phyloP scores from a whole-genome alignment of 2,888 invertebrate species.

The Chloromyia formosa region DNA sequence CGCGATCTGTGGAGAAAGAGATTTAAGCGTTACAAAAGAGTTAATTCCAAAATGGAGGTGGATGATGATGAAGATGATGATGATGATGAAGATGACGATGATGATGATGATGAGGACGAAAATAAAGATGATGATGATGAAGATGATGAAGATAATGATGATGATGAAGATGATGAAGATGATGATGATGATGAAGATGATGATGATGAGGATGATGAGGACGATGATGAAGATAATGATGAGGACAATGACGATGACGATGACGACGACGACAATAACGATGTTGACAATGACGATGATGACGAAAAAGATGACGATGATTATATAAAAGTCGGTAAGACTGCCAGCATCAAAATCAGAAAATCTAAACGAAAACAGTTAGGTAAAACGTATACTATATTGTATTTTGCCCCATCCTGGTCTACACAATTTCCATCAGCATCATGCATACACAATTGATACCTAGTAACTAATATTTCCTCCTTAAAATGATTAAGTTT shows the following conservation, averaged over 20 bases:
- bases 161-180: conserved; percentile 63
- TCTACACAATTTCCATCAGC: neutral
- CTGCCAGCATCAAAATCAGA: conserved; percentile 3
- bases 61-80: conserved; percentile 53
- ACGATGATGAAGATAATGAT: conserved; percentile 62
- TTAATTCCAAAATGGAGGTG: conserved; percentile 61
- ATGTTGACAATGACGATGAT: conserved; percentile 60
- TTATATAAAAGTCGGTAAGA: conserved; percentile 49
- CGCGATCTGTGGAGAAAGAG: conserved; percentile 58
- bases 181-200: conserved; percentile 61
- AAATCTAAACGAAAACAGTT: conserved; percentile 42
- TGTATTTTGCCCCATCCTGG: conserved; percentile 24
- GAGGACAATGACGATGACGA: conserved; percentile 63
- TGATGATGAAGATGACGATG: conserved; percentile 60
- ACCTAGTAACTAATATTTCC: conserved; percentile 4
- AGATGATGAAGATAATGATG: conserved; percentile 61
- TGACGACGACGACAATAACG: conserved; percentile 62
- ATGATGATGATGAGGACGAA: conserved; percentile 63
- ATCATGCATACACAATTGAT: conserved; percentile 1
- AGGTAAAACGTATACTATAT: conserved; percentile 36
- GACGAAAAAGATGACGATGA: conserved; percentile 63
- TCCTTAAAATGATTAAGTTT: no score
- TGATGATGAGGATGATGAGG: conserved; percentile 59
- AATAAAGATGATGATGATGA: conserved; percentile 60
- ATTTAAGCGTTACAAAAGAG: conserved; percentile 60